Evolutionary conservation across 2,888 invertebrate species (phyloP).

Genomic region (Graphium colonna): DNA sequence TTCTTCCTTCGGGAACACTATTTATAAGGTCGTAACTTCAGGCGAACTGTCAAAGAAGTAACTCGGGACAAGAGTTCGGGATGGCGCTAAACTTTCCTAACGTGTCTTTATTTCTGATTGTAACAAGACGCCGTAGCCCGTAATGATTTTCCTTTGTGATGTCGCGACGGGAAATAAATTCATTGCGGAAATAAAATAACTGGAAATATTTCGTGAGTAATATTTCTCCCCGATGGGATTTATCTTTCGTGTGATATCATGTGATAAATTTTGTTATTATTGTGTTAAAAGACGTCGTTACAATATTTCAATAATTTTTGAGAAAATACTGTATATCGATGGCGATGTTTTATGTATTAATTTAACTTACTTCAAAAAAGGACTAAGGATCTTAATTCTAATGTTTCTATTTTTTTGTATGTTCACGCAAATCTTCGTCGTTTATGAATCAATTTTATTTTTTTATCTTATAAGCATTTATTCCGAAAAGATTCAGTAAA

Average conservation of each 20-base stretch:
- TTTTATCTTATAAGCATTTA: too few relatives aligned
- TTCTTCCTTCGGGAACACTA: constrained; percentile 54
- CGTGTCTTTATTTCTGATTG: constrained; percentile 61
- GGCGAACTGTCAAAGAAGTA: constrained; percentile 65
- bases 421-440: too few relatives aligned
- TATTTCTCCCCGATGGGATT: constrained; percentile 11
- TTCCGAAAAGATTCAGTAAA: too few relatives aligned
- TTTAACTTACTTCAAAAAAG: too few relatives aligned
- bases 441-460: too few relatives aligned
- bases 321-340: too few relatives aligned
- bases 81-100: constrained; percentile 50
- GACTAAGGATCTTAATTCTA: too few relatives aligned
- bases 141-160: constrained; percentile 33
- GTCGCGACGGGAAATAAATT: constrained; percentile 17
- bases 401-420: too few relatives aligned
- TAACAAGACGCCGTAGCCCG: constrained; percentile 37
- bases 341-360: too few relatives aligned
- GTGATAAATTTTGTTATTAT: not conserved
- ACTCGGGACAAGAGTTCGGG: constrained; percentile 50
- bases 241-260: not conserved
- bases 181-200: constrained; percentile 16
- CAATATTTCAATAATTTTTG: too few relatives aligned
- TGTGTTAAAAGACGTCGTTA: too few relatives aligned
- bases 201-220: constrained; percentile 10
- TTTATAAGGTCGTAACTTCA: constrained; percentile 60